These are phyloP conservation scores for Pachydiplax longipennis DNA, from an alignment of 2,888 invertebrate genomes.

Conservation along the genomic window DNA sequence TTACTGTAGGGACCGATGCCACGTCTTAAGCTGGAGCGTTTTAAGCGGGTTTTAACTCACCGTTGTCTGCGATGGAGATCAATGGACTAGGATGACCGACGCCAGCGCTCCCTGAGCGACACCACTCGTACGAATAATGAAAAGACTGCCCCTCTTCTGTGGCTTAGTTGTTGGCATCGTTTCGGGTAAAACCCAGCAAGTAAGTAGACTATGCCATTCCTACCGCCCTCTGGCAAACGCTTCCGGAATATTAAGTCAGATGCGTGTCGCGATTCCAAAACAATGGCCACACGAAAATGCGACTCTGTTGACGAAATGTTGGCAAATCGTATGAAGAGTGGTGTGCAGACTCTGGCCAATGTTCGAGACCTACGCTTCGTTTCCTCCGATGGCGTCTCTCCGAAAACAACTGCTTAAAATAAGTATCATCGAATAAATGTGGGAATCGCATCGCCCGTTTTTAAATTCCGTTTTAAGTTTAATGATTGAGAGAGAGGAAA, in stretches of 20 bases:
- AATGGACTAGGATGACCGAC: too few species aligned
- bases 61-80: too few species aligned
- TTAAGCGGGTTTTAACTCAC: too few species aligned
- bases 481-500: too few species aligned
- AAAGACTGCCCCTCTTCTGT: not conserved
- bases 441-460: too few species aligned
- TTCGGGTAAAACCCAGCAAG: not conserved
- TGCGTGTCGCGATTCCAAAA: conserved; percentile 20
- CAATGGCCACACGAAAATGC: conserved; percentile 21
- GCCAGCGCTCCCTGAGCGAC: not conserved
- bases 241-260: not conserved
- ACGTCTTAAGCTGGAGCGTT: too few species aligned
- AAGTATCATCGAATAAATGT: too few species aligned
- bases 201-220: not conserved
- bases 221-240: not conserved
- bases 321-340: not conserved
- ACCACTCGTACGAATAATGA: conserved; percentile 10
- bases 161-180: not conserved
- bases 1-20: too few species aligned
- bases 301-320: not conserved
- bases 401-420: too few species aligned
- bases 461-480: too few species aligned
- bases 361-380: too few species aligned
- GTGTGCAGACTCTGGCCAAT: not conserved
- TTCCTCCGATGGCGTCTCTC: too few species aligned